Percentiles rank a stretch among this genome's conserved stretches.
Evolutionary conservation across 2,797 vertebrate genomes (phyloP).

Genomic region (Gymnopithys bicolor): DNA sequence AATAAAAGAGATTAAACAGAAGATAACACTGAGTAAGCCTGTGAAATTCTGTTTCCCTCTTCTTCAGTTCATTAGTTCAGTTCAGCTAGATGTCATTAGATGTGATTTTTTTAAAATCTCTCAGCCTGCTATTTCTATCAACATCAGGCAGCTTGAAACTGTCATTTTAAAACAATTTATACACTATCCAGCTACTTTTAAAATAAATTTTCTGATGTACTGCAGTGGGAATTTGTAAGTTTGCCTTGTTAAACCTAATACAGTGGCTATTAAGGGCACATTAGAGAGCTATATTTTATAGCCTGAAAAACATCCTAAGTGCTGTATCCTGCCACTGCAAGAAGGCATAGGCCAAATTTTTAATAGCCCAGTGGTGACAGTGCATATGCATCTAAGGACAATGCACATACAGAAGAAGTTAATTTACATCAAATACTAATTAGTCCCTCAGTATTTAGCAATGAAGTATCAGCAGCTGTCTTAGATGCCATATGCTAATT

Average conservation of each 20-base stretch:
- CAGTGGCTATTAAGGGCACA: neutral
- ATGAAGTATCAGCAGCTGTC: constrained; percentile 85
- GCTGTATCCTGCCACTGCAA: constrained; percentile 25
- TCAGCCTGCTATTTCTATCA: neutral
- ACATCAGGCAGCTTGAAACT: neutral
- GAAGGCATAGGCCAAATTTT: constrained; percentile 62
- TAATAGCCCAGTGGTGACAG: constrained; percentile 68
- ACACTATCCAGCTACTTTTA: neutral
- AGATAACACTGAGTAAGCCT: neutral
- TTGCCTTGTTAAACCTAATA: neutral
- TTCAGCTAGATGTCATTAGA: neutral
- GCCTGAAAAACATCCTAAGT: constrained; percentile 46
- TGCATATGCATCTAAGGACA: constrained; percentile 71
- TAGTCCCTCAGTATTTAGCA: constrained; percentile 85
- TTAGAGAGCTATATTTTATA: neutral
- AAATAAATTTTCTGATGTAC: neutral
- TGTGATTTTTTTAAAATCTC: neutral
- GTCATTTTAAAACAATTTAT: neutral
- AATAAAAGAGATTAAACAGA: neutral
- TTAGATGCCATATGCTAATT: constrained; percentile 85
- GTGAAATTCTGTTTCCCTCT: neutral
- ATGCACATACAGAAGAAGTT: constrained; percentile 75
- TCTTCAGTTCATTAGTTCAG: neutral
- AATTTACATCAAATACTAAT: constrained; percentile 85
- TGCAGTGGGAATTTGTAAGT: neutral